Conservation (phyloP, 2,888 invertebrate genomes). For the Byasa hedistus region DNA sequence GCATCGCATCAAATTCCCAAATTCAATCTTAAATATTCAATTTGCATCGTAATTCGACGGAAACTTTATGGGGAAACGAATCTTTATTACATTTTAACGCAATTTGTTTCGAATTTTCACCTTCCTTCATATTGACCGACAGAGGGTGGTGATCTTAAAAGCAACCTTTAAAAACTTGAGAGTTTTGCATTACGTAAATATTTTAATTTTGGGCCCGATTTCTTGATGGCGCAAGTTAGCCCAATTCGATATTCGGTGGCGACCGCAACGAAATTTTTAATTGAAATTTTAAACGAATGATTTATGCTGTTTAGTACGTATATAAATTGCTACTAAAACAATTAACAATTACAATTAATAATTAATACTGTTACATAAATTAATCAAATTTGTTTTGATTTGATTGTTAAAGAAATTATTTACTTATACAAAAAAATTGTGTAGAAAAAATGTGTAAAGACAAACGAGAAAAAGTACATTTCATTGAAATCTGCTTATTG, state of each 20-base stretch:
- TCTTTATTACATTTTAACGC: slow-evolving; percentile 78
- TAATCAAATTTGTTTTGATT: too few species aligned
- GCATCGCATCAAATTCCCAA: slow-evolving; percentile 59
- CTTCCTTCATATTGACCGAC: slow-evolving; percentile 50
- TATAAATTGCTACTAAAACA: too few species aligned
- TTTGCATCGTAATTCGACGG: slow-evolving; percentile 75
- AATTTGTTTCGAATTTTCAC: slow-evolving; percentile 77
- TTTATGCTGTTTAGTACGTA: not conserved
- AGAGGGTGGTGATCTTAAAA: slow-evolving; percentile 5
- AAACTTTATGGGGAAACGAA: slow-evolving; percentile 76
- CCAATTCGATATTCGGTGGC: not conserved
- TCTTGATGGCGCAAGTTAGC: not conserved
- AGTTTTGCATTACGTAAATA: slow-evolving; percentile 4
- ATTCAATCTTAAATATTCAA: slow-evolving; percentile 80
- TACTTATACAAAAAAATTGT: too few species aligned
- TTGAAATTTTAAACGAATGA: not conserved
- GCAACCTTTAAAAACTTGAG: slow-evolving; percentile 16
- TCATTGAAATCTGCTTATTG: too few species aligned
- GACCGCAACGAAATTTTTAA: not conserved
- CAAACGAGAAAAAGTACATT: too few species aligned
- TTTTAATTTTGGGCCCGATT: not conserved
- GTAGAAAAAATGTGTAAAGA: too few species aligned
- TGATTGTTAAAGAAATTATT: too few species aligned
- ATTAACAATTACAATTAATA: too few species aligned
- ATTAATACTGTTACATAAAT: too few species aligned